phyloP scores from a whole-genome alignment of 2,113 vertebrate genomes.

The Proteles cristata region DNA sequence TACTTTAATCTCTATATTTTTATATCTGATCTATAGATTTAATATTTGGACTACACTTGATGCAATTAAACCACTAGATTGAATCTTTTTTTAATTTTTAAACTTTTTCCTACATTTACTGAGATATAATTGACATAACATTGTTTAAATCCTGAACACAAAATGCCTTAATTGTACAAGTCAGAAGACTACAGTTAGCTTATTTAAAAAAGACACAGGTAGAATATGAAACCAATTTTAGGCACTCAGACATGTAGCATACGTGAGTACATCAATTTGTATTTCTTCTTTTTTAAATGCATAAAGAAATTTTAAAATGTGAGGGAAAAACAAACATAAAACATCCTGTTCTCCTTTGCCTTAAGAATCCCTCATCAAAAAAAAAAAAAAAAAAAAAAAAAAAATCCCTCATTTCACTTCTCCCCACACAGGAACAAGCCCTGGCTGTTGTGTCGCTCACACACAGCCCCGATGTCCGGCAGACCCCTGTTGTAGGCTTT shows the following conservation, averaged over 20 bases:
- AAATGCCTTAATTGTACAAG: background rate
- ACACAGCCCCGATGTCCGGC: background rate
- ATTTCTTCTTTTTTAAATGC: conserved; percentile 48
- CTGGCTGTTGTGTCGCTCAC: accelerated
- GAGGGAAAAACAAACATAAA: background rate
- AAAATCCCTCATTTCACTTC: background rate
- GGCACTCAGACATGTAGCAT: background rate
- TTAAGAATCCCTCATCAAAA: background rate
- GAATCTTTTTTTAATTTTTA: background rate
- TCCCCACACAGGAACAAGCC: background rate
- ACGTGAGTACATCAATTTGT: background rate
- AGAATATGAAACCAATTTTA: background rate
- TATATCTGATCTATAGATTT: background rate
- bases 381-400: background rate
- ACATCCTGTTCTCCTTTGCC: background rate
- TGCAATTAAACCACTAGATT: background rate
- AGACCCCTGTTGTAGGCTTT: background rate
- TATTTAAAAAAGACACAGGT: background rate
- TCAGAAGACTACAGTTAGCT: background rate
- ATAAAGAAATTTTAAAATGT: background rate
- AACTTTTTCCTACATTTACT: background rate
- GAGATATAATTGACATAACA: background rate
- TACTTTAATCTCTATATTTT: background rate
- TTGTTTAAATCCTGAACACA: background rate
- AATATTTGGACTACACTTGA: background rate